Conservation (phyloP, 2,888 invertebrate genomes). For the Cordilura impudica region DNA sequence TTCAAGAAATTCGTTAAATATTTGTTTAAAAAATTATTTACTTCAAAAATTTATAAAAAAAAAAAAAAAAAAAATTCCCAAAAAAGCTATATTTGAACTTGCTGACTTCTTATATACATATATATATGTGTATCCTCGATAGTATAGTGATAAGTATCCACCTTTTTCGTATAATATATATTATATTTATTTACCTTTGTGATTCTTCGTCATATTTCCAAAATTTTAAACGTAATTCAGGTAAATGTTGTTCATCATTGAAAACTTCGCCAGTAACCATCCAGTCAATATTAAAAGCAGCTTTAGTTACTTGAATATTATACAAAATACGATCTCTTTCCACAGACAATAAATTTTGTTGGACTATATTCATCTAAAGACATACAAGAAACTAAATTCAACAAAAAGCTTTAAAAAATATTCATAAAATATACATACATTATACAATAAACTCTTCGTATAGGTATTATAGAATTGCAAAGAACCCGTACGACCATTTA, state of each 20-base stretch:
- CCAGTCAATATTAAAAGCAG: constrained; percentile 86
- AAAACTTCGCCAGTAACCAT: constrained; percentile 85
- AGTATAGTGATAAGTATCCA: constrained; percentile 14
- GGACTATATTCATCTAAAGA: constrained; percentile 83
- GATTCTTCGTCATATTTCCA: constrained; percentile 82
- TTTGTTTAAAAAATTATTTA: too few species aligned
- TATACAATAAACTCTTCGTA: constrained; percentile 83
- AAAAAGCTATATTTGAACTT: too few species aligned
- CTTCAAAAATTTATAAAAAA: too few species aligned
- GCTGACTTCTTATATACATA: too few species aligned
- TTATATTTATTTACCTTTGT: constrained; percentile 79
- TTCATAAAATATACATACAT: constrained; percentile 79
- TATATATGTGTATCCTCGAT: neutral
- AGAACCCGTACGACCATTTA: constrained; percentile 86
- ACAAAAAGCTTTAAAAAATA: neutral
- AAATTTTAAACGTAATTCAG: constrained; percentile 86
- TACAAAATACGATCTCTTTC: constrained; percentile 81
- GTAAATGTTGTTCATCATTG: constrained; percentile 80
- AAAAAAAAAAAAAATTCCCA: too few species aligned
- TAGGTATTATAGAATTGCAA: constrained; percentile 86
- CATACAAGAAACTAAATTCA: neutral
- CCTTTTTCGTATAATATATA: neutral
- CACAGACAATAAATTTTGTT: constrained; percentile 84
- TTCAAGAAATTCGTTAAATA: too few species aligned
- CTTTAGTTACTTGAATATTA: constrained; percentile 83